Conservation (phyloP, 2,888 invertebrate species). For the Meghimatium bilineatum region DNA sequence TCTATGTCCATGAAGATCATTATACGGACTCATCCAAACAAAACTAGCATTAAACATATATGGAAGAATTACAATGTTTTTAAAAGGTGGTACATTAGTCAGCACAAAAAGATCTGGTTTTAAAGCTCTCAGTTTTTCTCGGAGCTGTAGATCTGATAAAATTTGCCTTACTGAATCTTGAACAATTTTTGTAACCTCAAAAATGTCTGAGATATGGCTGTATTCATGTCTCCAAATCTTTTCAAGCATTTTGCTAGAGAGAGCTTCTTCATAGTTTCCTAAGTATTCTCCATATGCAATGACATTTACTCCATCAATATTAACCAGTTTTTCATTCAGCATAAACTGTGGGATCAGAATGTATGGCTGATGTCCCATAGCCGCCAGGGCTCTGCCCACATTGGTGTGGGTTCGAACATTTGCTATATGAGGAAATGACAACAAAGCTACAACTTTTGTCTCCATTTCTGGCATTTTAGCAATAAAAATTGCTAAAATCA, state of each 20-base stretch:
- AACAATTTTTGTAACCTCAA: background rate
- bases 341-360: slow-evolving; percentile 35
- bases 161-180: background rate
- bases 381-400: slow-evolving; percentile 40
- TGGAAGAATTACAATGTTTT: slow-evolving; percentile 37
- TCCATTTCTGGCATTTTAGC: background rate
- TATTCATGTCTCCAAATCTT: background rate
- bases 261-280: slow-evolving; percentile 15
- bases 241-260: background rate
- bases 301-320: slow-evolving; percentile 31
- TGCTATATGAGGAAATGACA: slow-evolving; percentile 37
- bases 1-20: slow-evolving; percentile 22
- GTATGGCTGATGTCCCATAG: slow-evolving; percentile 42
- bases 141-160: slow-evolving; percentile 16
- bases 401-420: slow-evolving; percentile 48
- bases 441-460: slow-evolving; percentile 31
- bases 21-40: slow-evolving; percentile 34
- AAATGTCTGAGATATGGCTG: background rate
- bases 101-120: slow-evolving; percentile 46
- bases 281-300: slow-evolving; percentile 39
- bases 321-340: slow-evolving; percentile 5
- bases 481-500: background rate
- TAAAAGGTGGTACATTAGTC: slow-evolving; percentile 12
- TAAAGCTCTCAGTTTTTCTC: slow-evolving; percentile 6
- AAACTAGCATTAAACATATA: slow-evolving; percentile 42